Base-by-base conservation (phyloP, 2,888 invertebrate genomes). In the Strigamia crassipes region DNA sequence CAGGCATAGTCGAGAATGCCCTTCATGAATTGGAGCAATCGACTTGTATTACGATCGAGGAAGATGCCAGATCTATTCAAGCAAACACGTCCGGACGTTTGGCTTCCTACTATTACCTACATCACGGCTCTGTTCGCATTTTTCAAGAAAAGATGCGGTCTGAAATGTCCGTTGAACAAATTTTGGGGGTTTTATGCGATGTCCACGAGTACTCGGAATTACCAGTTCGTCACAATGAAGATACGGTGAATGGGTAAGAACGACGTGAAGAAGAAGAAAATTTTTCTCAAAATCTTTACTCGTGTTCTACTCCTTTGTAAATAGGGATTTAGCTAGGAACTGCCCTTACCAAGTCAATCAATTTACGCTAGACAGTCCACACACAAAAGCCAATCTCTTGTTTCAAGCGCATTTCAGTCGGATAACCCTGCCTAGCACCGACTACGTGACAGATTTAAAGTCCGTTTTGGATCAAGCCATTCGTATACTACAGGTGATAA, bases 151-250 rank as follows among this genome's bases (percentile, higher is more conserved):
- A 90, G 41, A 87, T 99, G 78, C 89, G 89, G n/a, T 87, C 90
- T 0, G 90, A 92, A 83, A 90, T 92, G 86, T 90, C 90, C 31
- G 88, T 94, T 0, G 92, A 94, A 82, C 92, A 94, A 21, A 89
- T 97, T 82, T 87, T 99, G 66, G 89, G 92, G 46, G 91, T 95
- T 6, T 90, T 99, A 86, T 92, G 94, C 41, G 93, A 96, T 87
- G 92, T 94, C 0, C 92, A 95, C 84, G 99, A 99, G 85, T 92
- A 97, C 86, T 92, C 93, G 82, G 94, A 97, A 85, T 90, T 99
- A 84, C 99, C 99, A 0, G 99, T 99, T 1, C 91, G 99, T 81
- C 99, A 99, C 87, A 99, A 99, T 87, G 99, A 99, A 88, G 99
- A 99, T 87, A 89, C 93, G 83, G 90, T 94, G 73, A 99, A 99